phyloP scores from a whole-genome alignment of 1,140 invertebrate genomes.

The Rhagoletis zephyria region DNA sequence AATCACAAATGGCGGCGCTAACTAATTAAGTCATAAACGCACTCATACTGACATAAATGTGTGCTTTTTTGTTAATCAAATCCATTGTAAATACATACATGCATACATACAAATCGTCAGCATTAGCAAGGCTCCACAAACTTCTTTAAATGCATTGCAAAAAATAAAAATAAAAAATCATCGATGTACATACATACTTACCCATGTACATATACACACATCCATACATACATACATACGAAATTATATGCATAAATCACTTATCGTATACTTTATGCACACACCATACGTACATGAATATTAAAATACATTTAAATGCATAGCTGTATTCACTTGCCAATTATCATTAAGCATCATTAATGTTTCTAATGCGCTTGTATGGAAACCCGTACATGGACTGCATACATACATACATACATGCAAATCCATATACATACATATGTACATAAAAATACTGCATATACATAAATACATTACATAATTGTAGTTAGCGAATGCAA shows the following conservation, averaged over 20 bases:
- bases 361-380: background rate
- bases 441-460: background rate
- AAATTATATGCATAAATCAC: background rate
- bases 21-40: background rate
- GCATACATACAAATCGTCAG: background rate
- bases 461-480: background rate
- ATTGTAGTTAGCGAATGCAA: slow-evolving; percentile 43
- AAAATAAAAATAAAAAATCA: background rate
- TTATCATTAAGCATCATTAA: slow-evolving; percentile 22
- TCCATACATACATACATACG: background rate
- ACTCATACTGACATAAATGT: background rate
- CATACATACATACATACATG: background rate
- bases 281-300: background rate
- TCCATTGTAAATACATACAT: background rate
- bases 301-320: background rate
- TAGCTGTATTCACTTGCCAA: background rate
- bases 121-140: background rate
- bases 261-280: background rate
- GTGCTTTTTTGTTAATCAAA: background rate
- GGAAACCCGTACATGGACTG: background rate
- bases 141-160: background rate
- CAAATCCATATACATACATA: background rate
- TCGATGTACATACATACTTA: background rate
- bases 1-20: background rate
- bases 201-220: background rate